Percentiles rank a stretch among this genome's conserved stretches.
phyloP scores from a whole-genome alignment of 2,888 invertebrate genomes.

The Chymomyza fuscimana region DNA sequence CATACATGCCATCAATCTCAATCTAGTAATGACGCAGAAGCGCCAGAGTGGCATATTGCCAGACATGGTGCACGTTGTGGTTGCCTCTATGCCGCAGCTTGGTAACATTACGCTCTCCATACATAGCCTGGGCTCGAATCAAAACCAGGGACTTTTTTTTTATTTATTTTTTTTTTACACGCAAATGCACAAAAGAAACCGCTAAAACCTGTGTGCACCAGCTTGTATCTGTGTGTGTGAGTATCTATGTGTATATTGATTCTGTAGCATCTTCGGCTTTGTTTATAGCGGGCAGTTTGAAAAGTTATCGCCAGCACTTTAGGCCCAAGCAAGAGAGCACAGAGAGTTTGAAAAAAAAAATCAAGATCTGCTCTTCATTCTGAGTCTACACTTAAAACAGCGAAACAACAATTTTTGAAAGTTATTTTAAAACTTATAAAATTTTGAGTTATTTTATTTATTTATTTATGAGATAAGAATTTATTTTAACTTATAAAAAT shows the following conservation, averaged over 20 bases:
- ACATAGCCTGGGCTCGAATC: constrained; percentile 37
- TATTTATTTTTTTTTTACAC: constrained; percentile 31
- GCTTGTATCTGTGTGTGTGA: not conserved
- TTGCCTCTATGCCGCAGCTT: not conserved
- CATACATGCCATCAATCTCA: constrained; percentile 63
- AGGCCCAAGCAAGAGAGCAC: no score
- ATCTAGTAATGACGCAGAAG: constrained; percentile 67
- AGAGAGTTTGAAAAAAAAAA: no score
- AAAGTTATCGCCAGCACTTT: no score
- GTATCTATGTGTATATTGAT: not conserved
- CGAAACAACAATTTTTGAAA: no score
- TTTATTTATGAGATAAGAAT: no score
- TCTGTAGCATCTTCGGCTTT: not conserved
- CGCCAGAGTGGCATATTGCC: constrained; percentile 60
- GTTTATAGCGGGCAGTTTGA: no score
- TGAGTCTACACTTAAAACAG: no score
- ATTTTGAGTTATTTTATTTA: no score
- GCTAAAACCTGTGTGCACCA: constrained; percentile 39
- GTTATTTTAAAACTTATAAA: no score
- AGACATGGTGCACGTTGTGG: constrained; percentile 27
- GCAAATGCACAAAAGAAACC: constrained; percentile 22
- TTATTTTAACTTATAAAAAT: no score
- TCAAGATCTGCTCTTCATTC: no score
- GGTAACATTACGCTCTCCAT: constrained; percentile 22
- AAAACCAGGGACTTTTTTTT: constrained; percentile 49